phyloP scores from a whole-genome alignment of 2,888 invertebrate genomes.

The Aquatica leii region DNA sequence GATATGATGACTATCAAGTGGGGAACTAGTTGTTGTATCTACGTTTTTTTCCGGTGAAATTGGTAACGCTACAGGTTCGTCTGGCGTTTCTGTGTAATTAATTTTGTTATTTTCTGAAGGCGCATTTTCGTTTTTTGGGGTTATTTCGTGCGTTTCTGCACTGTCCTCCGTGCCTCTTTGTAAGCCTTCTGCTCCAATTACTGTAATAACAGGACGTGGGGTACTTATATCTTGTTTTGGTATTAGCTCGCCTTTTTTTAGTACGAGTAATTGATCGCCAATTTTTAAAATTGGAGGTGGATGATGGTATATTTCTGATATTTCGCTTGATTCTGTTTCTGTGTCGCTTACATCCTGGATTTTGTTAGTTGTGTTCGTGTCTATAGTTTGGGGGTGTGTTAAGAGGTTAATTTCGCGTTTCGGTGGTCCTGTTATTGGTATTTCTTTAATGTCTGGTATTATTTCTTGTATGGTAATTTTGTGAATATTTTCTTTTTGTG shows the following conservation, averaged over 20 bases:
- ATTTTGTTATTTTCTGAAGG: conserved; percentile 30
- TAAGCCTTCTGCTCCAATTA: conserved; percentile 61
- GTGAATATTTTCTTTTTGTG: neutral
- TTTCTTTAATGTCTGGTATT: conserved; percentile 62
- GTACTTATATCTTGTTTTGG: conserved; percentile 56
- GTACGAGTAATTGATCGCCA: conserved; percentile 57
- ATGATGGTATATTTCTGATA: conserved; percentile 56
- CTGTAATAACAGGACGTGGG: conserved; percentile 57
- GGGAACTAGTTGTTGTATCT: neutral
- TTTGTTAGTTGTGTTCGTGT: neutral
- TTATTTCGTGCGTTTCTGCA: conserved; percentile 44
- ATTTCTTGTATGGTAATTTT: conserved; percentile 68
- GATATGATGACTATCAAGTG: too few species aligned
- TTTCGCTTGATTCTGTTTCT: conserved; percentile 56
- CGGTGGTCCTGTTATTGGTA: conserved; percentile 54
- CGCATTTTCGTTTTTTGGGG: conserved; percentile 15
- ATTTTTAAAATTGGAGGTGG: conserved; percentile 57
- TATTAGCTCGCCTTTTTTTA: conserved; percentile 56
- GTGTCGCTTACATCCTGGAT: conserved; percentile 43
- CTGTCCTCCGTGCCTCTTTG: conserved; percentile 55
- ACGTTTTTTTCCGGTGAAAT: neutral
- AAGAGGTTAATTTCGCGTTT: conserved; percentile 44
- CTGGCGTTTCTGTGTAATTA: conserved; percentile 20
- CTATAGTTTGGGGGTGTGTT: conserved; percentile 16
- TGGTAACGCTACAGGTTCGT: neutral